A percentile compares a stretch with the other conserved stretches of the same genome.
Conservation (phyloP, 2,888 invertebrate genomes). For the Girardia tigrina region DNA sequence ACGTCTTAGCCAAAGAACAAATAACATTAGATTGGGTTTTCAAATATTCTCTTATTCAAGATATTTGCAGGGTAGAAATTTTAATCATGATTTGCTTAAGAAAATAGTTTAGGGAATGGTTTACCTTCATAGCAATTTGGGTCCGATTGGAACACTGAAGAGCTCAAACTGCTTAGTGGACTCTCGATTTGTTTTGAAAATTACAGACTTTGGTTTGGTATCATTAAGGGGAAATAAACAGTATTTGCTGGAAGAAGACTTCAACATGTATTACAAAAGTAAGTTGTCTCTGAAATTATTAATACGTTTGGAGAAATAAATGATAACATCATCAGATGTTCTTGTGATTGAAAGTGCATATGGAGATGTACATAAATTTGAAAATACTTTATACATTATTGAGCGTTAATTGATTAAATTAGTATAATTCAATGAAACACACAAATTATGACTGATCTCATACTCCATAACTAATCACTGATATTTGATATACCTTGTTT, state of each 20-base stretch:
- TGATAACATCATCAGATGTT: too few relatives aligned
- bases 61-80: slow-evolving; percentile 64
- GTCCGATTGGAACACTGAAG: slow-evolving; percentile 80
- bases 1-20: slow-evolving; percentile 68
- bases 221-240: slow-evolving; percentile 56
- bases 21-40: slow-evolving; percentile 84
- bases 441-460: too few relatives aligned
- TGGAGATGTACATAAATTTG: too few relatives aligned
- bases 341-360: too few relatives aligned
- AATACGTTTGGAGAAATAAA: too few relatives aligned
- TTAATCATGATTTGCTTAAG: too few relatives aligned
- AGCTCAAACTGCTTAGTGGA: slow-evolving; percentile 96
- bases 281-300: too few relatives aligned
- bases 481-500: too few relatives aligned
- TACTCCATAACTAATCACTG: too few relatives aligned
- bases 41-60: slow-evolving; percentile 79
- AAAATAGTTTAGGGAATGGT: slow-evolving; percentile 65
- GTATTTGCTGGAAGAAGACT: slow-evolving; percentile 39
- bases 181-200: slow-evolving; percentile 82
- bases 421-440: too few relatives aligned
- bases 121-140: slow-evolving; percentile 74
- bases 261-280: slow-evolving; percentile 31
- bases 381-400: too few relatives aligned
- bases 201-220: slow-evolving; percentile 86
- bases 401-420: too few relatives aligned